These are phyloP conservation scores for Coluber constrictor DNA, from an alignment of 2,797 vertebrate genomes.

Conservation along the genomic window DNA sequence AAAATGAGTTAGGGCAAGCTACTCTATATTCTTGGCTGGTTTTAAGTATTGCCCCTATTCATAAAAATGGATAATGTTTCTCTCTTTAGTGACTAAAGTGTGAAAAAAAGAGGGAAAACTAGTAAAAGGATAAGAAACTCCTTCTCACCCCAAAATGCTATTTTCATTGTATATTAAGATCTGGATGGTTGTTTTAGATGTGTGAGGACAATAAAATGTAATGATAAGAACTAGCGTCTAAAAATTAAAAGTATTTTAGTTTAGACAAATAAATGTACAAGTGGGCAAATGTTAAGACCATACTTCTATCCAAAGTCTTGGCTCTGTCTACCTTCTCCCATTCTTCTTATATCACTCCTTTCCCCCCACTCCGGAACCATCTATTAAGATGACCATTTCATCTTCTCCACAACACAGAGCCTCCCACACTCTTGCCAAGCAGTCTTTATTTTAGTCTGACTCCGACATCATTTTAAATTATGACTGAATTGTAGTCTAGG, in stretches of 20 bases:
- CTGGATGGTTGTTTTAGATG: not conserved
- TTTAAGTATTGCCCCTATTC: not conserved
- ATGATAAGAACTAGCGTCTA: not conserved
- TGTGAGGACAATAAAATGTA: not conserved
- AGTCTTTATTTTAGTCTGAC: not conserved
- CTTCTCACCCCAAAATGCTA: not conserved
- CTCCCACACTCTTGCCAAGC: not conserved
- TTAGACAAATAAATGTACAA: not conserved
- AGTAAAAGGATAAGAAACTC: not conserved
- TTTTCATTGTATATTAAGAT: not conserved
- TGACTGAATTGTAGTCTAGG: not conserved
- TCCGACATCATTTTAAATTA: not conserved
- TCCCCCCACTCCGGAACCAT: not conserved
- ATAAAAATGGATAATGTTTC: not conserved
- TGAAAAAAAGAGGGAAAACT: not conserved
- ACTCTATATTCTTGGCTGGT: not conserved
- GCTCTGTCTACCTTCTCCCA: not conserved
- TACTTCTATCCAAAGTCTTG: accelerated
- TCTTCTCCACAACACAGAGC: not conserved
- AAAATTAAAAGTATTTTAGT: not conserved
- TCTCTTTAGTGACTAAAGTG: not conserved
- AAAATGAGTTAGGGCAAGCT: not conserved
- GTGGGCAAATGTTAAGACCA: not conserved
- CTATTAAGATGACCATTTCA: not conserved
- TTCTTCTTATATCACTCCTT: not conserved